A percentile compares a stretch with the other conserved stretches of the same genome.
phyloP scores from a whole-genome alignment of 2,797 vertebrate species.

The Falco novaeseelandiae region DNA sequence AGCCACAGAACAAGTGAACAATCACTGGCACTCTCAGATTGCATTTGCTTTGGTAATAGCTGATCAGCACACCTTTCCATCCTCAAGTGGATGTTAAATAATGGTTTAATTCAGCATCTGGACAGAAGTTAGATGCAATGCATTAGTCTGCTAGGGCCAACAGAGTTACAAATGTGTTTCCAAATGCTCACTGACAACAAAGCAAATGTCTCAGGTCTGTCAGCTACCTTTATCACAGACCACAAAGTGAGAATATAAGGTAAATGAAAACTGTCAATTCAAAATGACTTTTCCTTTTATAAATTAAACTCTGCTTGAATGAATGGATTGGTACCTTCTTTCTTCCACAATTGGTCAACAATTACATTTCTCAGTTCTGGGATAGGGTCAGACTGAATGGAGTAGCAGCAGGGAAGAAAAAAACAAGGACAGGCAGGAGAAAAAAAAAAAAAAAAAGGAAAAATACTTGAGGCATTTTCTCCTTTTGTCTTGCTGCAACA shows the following conservation, averaged over 20 bases:
- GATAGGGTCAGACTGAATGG: neutral
- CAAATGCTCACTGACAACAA: conserved; percentile 40
- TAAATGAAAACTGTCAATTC: conserved; percentile 51
- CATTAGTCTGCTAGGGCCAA: neutral
- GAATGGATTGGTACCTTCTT: conserved; percentile 1
- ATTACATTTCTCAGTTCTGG: neutral
- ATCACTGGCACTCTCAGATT: neutral
- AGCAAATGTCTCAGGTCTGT: neutral
- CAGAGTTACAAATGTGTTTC: neutral
- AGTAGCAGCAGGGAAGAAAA: neutral
- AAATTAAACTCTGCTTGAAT: conserved; percentile 10
- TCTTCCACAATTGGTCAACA: conserved; percentile 14
- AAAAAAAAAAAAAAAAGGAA: neutral
- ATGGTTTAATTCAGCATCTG: neutral
- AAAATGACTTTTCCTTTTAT: conserved; percentile 20
- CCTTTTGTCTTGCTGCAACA: neutral
- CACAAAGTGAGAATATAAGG: neutral
- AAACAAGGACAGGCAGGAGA: neutral
- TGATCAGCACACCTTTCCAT: neutral
- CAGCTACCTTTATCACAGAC: conserved; percentile 6
- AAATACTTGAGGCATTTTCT: neutral
- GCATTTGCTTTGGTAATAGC: neutral
- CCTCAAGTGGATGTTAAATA: neutral
- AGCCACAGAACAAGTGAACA: neutral
- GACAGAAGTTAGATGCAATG: neutral